Base-by-base conservation (phyloP, 2,888 invertebrate genomes). In the Drosophila suboccidentalis region DNA sequence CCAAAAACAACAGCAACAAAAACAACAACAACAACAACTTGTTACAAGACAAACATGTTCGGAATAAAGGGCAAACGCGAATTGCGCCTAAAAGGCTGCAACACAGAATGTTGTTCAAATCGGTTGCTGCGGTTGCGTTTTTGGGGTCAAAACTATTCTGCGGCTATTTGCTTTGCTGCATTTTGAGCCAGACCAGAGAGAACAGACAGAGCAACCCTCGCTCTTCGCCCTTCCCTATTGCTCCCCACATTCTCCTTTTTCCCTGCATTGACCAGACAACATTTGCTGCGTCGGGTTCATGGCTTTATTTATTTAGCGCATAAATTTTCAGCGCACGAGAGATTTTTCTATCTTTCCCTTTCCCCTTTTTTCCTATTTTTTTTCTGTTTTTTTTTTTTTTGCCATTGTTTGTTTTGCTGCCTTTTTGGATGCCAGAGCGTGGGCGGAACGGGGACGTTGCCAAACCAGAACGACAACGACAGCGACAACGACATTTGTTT, bases 271-370 rank as follows among this genome's bases (percentile, higher is more conserved):
- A 22, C 60, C 75, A 75, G 72, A 75, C 75, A 80, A 77, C 85
- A 84, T 82, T 84, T 80, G 85, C 74, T 77, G 81, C 76, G 75
- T 69, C 66, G 67, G 72, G 84, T 85, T 86, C 87, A 85, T 84
- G 84, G 82, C 84, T 85, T 85, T 85, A 85, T 85, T 85, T 85
- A 84, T 85, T 85, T 85, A 86, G 86, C 86, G 86, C 84, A 85
- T 85, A 85, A 86, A 85, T 85, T 85, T 84, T 61, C 71, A 82
- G 60, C 74, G 82, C 71, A 73, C 80, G 59, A 80, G 74, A 76
- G 62, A 66, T 75, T 78, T 69, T 71, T 77, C 55, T n/a, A 43
- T n/a, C 19, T 46, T 59, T 57, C n/a, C 50, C 49, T 55, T 11
- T 36, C 4, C 10, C 4, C 10, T 41, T 15, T 44, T 9, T 19